Evolutionary conservation across 2,113 vertebrate genomes (phyloP), one percentile per base, ranked within the genome.

Genomic region (Orthonyx spaldingii): DNA sequence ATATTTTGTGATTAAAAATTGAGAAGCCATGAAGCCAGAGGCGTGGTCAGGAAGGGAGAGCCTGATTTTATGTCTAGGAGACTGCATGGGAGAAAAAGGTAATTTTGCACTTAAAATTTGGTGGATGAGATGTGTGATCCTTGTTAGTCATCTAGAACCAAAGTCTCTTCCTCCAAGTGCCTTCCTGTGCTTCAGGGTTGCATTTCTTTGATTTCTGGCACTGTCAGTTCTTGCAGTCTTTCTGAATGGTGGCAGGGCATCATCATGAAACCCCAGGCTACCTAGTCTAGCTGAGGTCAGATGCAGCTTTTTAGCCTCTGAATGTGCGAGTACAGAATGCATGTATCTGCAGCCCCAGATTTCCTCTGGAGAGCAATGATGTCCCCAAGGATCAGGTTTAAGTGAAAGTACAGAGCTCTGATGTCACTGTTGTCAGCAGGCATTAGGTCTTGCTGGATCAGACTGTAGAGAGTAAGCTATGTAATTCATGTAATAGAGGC

Each of bases 261-360:
- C 0, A 0, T 4, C 2, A 1, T 47, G 77, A 78, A 84, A 59
- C 41, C n/a, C 10, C 21, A 13, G 33, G 16, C 60, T 16, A 0
- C 9, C 15, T 60, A 33, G 19, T 32, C 82, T 72, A 30, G 4
- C 4, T 69, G 21, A 18, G 32, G 26, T 4, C 11, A 87, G 39
- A 61, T 57, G 63, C 0, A 10, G 11, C 6, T 50, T 50, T 75
- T 87, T 44, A 60, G 19, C 27, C 44, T 87, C 57, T 5, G 17
- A 13, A 14, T 47, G n/a, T 75, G 32, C n/a, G n/a, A n/a, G n/a
- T n/a, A n/a, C 11, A 68, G 78, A 69, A 63, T 7, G 3, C 30
- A 18, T 32, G 1, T 16, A 49, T 60, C 7, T 80, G 11, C 20
- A 53, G n/a, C 27, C 20, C 22, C 20, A 57, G 10, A 53, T 72